Evolutionary conservation across 1,140 invertebrate species (phyloP), one percentile per base, ranked within the genome.

Genomic region (Calosoma granatense): DNA sequence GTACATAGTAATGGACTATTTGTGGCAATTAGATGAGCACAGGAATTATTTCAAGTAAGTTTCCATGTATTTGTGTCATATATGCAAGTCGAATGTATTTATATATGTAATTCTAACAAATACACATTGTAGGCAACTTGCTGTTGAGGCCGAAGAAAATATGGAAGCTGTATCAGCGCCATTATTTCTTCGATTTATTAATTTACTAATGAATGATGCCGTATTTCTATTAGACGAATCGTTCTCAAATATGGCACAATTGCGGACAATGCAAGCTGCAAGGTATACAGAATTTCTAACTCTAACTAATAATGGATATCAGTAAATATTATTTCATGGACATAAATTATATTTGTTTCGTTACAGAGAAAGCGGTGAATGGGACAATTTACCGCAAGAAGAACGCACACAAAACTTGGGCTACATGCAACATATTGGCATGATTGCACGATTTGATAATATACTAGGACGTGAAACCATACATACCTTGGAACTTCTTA

Each of bases 201-300:
- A 97, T 78, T 76, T 97, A 43, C 74, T 97, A 1, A 94, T 97
- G 67, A 98, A 98, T 70, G 95, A 97, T 79, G 93, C 94, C 53
- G 94, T 94, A 17, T 97, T 91, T 72, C 72, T 98, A 2, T 70
- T 96, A 56, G 94, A 97, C 69, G 94, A 97, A 72, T 92, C 91
- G 0, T 76, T 97, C 2, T 78, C 81, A 0, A 90, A 92, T 67
- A 88, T 94, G 84, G 81, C 88, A 22, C 86, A 91, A 65, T 79
- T 94, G 39, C 80, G 82, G 53, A 85, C 85, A 60, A 74, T 90
- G 69, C 81, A 88, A 67, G 75, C 78, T 43, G 83, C 83, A 20
- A 81, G 81, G 86, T 88, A 75, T 66, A 57, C n/a, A n/a, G n/a
- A n/a, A n/a, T n/a, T n/a, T n/a, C n/a, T n/a, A n/a, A n/a, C n/a